Evolutionary conservation across 1,140 invertebrate species (phyloP), one percentile per base, ranked within the genome.

Genomic region (Microplitis mediator): DNA sequence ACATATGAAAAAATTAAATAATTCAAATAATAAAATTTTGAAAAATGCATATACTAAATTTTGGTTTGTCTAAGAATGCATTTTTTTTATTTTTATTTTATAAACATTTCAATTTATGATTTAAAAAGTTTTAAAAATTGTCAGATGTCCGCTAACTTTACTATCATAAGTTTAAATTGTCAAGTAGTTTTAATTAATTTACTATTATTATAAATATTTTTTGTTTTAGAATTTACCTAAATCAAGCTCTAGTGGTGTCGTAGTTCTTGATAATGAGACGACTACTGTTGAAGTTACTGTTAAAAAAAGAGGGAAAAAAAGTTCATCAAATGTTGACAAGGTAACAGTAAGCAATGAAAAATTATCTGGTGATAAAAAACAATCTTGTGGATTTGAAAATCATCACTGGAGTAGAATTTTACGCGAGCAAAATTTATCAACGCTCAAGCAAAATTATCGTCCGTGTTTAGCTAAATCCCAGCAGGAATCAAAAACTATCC

Each of bases 221-320:
- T 68, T 68, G 6, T 16, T 35, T 69, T 31, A 74, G 60, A 67
- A 45, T 39, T 45, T 50, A 4, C 34, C 35, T 36, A 50, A 45
- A 16, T 65, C 68, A 8, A 69, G 67, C 3, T 54, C 72, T 8
- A 72, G 74, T 23, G 74, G 72, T 4, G 13, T 76, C 16, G n/a
- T 79, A n/a, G 54, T 75, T 6, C 50, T 76, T 3, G 66, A 76
- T 34, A 72, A 79, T 70, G 51, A 58, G 11, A 70, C 76, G 3
- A 50, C 75, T 13, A 23, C 72, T 2, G 36, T 82, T 16, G 78
- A 80, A 77, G 52, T 81, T 8, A 80, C 70, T 4, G 54, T 81
- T 1, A 79, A 76, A 69, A 51, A 36, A n/a, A 76, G 74, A 32
- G 69, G 45, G 6, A 75, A 62, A 32, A 71, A 71, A 16, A 31